These are phyloP conservation scores for Cuculus canorus DNA, from an alignment of 2,797 vertebrate genomes.

Conservation along the genomic window DNA sequence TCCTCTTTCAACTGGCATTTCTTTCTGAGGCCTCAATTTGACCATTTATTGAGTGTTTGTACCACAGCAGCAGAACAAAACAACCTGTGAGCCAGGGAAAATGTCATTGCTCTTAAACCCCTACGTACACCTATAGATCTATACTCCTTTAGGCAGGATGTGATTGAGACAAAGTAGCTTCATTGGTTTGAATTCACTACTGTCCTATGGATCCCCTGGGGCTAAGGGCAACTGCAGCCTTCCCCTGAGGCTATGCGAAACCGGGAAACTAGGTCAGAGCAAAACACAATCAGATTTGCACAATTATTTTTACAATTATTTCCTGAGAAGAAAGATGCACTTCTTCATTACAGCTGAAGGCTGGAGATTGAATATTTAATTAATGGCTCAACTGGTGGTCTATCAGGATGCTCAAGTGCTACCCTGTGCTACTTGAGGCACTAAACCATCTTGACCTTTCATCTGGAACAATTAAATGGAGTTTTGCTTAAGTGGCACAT, in stretches of 20 bases:
- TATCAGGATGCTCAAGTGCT: not conserved
- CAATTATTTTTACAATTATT: not conserved
- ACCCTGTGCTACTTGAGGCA: not conserved
- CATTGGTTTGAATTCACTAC: not conserved
- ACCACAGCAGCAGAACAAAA: not conserved
- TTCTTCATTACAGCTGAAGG: not conserved
- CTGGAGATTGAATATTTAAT: not conserved
- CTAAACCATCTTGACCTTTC: slow-evolving; percentile 32
- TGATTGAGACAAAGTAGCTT: not conserved
- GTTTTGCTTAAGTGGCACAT: slow-evolving; percentile 31
- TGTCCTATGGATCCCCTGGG: not conserved
- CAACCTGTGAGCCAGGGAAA: not conserved
- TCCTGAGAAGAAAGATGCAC: not conserved
- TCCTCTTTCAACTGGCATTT: not conserved
- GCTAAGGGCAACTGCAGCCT: not conserved
- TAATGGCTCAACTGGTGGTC: not conserved
- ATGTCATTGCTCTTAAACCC: not conserved
- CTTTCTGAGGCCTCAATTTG: not conserved
- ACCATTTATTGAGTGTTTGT: not conserved
- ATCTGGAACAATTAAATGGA: slow-evolving; percentile 44
- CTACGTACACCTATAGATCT: not conserved
- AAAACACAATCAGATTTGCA: not conserved
- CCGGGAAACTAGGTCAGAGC: not conserved
- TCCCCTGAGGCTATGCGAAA: not conserved
- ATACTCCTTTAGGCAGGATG: not conserved